Evolutionary conservation across 2,888 invertebrate genomes (phyloP).

Genomic region (Pandemis heparana): DNA sequence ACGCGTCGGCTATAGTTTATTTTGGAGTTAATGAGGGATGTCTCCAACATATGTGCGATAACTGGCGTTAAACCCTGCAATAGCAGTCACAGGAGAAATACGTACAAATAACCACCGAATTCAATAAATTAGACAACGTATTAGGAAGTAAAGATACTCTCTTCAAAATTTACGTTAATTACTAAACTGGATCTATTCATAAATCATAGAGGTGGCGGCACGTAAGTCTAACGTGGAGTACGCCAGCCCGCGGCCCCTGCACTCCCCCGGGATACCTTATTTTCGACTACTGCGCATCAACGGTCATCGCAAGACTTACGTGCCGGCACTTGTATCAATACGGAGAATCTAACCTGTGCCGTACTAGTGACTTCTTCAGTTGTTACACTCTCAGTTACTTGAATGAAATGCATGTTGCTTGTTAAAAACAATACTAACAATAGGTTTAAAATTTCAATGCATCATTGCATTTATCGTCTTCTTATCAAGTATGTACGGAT

Average conservation of each 20-base stretch:
- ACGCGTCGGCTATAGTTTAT: constrained; percentile 54
- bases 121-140: neutral
- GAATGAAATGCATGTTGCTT: constrained; percentile 69
- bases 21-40: constrained; percentile 45
- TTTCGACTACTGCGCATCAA: too few relatives aligned
- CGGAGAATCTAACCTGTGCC: constrained; percentile 67
- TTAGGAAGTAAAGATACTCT: neutral
- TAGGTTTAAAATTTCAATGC: neutral
- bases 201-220: too few relatives aligned
- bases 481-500: constrained; percentile 45
- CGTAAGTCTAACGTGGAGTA: too few relatives aligned
- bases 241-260: too few relatives aligned
- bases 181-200: too few relatives aligned
- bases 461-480: neutral
- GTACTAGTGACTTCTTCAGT: constrained; percentile 71
- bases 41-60: constrained; percentile 8
- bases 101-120: too few relatives aligned
- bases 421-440: neutral
- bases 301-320: too few relatives aligned
- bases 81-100: neutral
- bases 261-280: too few relatives aligned
- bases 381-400: constrained; percentile 71
- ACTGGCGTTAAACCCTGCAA: constrained; percentile 61
- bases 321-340: too few relatives aligned
- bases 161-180: too few relatives aligned